A percentile compares a stretch with the other conserved stretches of the same genome.
phyloP scores from a whole-genome alignment of 2,888 invertebrate species.

The Tetrapedia diversipes region DNA sequence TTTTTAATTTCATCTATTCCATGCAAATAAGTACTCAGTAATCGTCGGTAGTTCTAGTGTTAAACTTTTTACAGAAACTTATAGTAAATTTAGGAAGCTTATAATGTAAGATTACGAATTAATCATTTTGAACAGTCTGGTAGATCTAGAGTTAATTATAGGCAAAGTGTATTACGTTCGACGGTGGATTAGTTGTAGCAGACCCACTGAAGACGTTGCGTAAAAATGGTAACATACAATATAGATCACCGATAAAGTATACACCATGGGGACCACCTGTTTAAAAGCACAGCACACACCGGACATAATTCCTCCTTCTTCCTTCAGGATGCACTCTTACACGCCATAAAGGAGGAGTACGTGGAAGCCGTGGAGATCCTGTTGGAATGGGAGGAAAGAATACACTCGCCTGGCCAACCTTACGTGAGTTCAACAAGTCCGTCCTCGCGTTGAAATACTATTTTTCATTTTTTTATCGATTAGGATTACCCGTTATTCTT shows the following conservation, averaged over 20 bases:
- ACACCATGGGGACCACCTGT: slow-evolving; percentile 5
- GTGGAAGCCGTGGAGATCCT: slow-evolving; percentile 98
- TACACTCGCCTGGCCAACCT: slow-evolving; percentile 89
- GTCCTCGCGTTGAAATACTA: not conserved
- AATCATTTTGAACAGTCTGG: too few relatives aligned
- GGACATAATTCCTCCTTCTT: slow-evolving; percentile 48
- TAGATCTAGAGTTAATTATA: too few relatives aligned
- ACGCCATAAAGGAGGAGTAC: slow-evolving; percentile 99
- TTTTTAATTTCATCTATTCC: too few relatives aligned
- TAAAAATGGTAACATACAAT: not conserved
- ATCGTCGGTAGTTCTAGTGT: too few relatives aligned
- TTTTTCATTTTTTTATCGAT: not conserved
- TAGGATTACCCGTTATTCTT: not conserved
- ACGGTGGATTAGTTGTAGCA: not conserved
- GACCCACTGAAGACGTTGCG: not conserved
- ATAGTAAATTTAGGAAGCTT: too few relatives aligned
- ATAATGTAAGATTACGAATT: too few relatives aligned
- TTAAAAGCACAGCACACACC: slow-evolving; percentile 48
- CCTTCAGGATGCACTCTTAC: slow-evolving; percentile 92
- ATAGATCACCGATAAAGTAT: slow-evolving; percentile 26
- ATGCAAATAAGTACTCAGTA: too few relatives aligned
- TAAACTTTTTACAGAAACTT: too few relatives aligned
- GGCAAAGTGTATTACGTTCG: not conserved
- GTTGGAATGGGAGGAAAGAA: slow-evolving; percentile 94
- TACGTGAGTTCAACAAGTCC: slow-evolving; percentile 86